These are phyloP conservation scores for Clostera curtula DNA, from an alignment of 2,888 invertebrate genomes.

Conservation along the genomic window DNA sequence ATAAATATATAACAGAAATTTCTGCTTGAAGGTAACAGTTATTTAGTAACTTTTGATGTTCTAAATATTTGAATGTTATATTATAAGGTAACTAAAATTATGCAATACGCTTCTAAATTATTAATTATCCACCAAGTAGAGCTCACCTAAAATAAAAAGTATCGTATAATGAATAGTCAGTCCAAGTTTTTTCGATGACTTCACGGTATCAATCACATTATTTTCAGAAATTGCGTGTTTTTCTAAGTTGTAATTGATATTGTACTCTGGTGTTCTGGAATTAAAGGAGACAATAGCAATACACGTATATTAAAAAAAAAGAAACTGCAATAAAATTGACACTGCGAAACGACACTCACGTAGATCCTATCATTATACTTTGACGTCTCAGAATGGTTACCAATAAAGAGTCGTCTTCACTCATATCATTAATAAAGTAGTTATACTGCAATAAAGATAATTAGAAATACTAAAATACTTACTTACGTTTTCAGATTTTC, in stretches of 20 bases:
- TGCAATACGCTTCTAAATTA: no score
- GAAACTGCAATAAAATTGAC: background rate
- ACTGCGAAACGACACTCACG: constrained; percentile 26
- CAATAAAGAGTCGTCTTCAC: constrained; percentile 49
- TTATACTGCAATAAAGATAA: constrained; percentile 16
- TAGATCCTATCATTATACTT: constrained; percentile 27
- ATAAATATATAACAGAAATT: no score
- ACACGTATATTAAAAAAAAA: background rate
- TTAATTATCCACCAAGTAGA: no score
- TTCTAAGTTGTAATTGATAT: constrained; percentile 16
- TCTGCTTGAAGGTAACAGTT: no score
- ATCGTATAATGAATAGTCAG: constrained; percentile 26
- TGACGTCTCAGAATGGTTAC: constrained; percentile 24
- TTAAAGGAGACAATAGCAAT: constrained; percentile 5
- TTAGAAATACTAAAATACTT: constrained; percentile 28
- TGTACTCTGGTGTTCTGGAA: constrained; percentile 25
- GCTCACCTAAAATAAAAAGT: constrained; percentile 34
- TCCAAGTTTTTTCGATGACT: constrained; percentile 10
- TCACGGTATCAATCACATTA: constrained; percentile 16
- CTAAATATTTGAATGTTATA: no score
- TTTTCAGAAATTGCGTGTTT: constrained; percentile 20
- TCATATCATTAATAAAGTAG: constrained; percentile 33
- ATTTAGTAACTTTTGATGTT: no score
- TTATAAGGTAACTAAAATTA: no score
- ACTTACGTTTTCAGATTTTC: constrained; percentile 53